Percentiles rank a stretch among this genome's conserved stretches.
Conservation (phyloP, 1,140 invertebrate species). For the Trichoplusia ni region DNA sequence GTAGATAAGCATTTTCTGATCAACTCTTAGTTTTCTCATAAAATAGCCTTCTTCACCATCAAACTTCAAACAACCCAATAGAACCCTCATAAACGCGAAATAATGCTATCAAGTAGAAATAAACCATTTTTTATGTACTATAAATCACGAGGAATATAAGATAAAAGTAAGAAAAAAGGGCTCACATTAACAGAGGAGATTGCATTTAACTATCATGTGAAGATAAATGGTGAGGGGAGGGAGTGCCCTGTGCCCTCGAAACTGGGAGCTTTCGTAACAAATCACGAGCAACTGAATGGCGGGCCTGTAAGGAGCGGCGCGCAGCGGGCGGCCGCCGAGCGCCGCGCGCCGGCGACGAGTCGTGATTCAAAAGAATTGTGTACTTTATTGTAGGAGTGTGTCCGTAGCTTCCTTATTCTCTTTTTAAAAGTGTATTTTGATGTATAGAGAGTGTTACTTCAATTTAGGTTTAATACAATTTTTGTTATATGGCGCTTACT, state of each 20-base stretch:
- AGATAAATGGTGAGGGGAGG: slow-evolving; percentile 16
- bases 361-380: slow-evolving; percentile 1
- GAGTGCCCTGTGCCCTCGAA: background rate
- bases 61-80: background rate
- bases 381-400: background rate
- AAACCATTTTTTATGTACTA: background rate
- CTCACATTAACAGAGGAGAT: slow-evolving; percentile 7
- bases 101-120: background rate
- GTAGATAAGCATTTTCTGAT: no score
- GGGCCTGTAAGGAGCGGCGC: background rate
- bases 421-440: no score
- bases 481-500: no score
- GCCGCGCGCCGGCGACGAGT: no score
- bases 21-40: no score
- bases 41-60: no score
- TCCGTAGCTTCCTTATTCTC: no score
- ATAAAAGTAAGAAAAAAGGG: slow-evolving; percentile 19
- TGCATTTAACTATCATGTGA: slow-evolving; percentile 21
- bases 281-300: slow-evolving; percentile 2
- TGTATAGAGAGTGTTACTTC: no score
- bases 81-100: background rate
- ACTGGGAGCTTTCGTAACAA: background rate
- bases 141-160: slow-evolving; percentile 16
- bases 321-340: background rate
- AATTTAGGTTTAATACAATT: no score